These are phyloP conservation scores for Luperina nickerlii DNA, from an alignment of 2,888 invertebrate genomes.

Conservation along the genomic window DNA sequence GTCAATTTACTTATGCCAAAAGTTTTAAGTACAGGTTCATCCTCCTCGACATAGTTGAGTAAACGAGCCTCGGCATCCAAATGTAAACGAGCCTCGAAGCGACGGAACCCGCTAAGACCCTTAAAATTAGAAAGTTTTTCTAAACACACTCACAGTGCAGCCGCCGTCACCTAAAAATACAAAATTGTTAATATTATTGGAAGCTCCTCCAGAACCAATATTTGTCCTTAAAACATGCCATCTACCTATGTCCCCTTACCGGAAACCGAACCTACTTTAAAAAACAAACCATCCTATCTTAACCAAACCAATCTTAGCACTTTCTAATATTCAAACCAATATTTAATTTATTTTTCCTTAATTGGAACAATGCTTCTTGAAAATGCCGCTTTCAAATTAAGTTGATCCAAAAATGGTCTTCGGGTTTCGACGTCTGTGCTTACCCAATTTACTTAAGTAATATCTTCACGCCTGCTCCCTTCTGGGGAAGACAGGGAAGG, in stretches of 20 bases:
- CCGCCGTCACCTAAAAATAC: slow-evolving; percentile 43
- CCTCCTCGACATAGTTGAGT: not conserved
- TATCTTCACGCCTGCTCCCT: slow-evolving; percentile 38
- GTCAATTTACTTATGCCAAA: not conserved
- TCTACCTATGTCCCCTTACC: slow-evolving; percentile 7
- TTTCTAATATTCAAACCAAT: slow-evolving; percentile 59
- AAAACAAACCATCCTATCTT: slow-evolving; percentile 17
- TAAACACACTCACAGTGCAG: slow-evolving; percentile 23
- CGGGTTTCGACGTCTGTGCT: slow-evolving; percentile 1
- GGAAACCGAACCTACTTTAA: slow-evolving; percentile 42
- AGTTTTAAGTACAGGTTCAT: not conserved
- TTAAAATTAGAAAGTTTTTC: slow-evolving; percentile 48
- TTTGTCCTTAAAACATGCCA: slow-evolving; percentile 41
- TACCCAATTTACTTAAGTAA: slow-evolving; percentile 47
- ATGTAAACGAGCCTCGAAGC: slow-evolving; percentile 6
- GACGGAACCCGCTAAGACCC: not conserved
- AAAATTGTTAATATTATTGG: slow-evolving; percentile 35
- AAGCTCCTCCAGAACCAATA: slow-evolving; percentile 46
- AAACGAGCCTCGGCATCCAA: slow-evolving; percentile 1
- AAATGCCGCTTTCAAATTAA: slow-evolving; percentile 50
- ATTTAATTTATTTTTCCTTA: slow-evolving; percentile 51
- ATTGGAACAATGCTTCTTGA: slow-evolving; percentile 49
- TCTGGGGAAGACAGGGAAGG: slow-evolving; percentile 28
- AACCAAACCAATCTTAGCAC: slow-evolving; percentile 43
- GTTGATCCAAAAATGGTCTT: slow-evolving; percentile 49